Base-by-base conservation (phyloP, 2,797 vertebrate genomes). In the Percopsis omiscomaycus region DNA sequence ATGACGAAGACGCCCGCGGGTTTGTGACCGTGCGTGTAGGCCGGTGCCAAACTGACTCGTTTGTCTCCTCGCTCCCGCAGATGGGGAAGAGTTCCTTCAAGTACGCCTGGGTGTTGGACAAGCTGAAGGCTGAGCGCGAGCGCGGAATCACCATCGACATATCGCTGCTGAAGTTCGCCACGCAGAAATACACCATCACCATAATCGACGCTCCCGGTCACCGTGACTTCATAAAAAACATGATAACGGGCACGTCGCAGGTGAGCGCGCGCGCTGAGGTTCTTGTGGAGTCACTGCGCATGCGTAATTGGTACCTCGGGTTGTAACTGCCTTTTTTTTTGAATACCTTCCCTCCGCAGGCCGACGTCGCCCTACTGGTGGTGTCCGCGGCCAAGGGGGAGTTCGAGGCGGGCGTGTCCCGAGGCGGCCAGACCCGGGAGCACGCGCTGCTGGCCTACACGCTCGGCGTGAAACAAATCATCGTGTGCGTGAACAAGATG, bases 191-290 rank as follows among this genome's bases (percentile, higher is more conserved):
- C 71, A 83, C 77, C 0, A 92, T 94, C 74, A 94, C 93, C 0
- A 91, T 94, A 55, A 94, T 94, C 45, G 93, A 94, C 27, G 93
- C 93, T 2, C 93, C 93, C 0, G 93, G 93, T 0, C 93, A 94
- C 69, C 88, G 94, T 3, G 94, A 94, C 71, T 94, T 94, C 74
- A 94, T 94, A 9, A 95, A 94, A 45, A 94, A 94, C 79, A 94
- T 95, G 93, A 93, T 95, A 29, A 94, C 93, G 0, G 94, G 93
- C n/a, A 93, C 94, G 0, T 94, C 93, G 0, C 93, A 94, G 91
- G 93, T 92, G 22, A 58, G 45, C 3, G 37, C 10, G 22, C 55
- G 45, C 3, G 4, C 10, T 50, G 9, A 12, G 15, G 47, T 4
- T 11, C 54, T 4, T 22, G 3, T 9, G 10, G 0, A 1, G 0